Evolutionary conservation across 2,888 invertebrate species (phyloP), one percentile per base, ranked within the genome.

Genomic region (Tachina fera): DNA sequence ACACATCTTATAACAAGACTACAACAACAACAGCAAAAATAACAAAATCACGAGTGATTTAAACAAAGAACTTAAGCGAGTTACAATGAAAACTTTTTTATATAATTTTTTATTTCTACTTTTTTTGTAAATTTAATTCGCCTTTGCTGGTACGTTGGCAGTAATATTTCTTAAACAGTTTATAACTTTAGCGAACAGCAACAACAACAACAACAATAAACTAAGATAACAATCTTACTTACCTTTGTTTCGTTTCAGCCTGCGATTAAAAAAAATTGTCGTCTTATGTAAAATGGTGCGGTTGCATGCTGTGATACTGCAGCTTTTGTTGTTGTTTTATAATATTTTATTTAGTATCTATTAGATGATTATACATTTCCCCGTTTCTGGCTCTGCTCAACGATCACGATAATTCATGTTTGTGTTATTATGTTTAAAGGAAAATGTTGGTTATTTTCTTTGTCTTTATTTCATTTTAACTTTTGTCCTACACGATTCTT

Each of bases 401-500:
- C 60, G 78, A 75, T 75, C 78, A 76, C 76, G 79, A 86, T 61
- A 16, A 19, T 80, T 53, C 67, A 72, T 61, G 49, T 77, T 84
- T 79, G 61, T 68, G 43, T 74, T n/a, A n/a, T n/a, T n/a, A 67
- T 84, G 14, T 49, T 16, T 67, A 72, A 13, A 45, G 41, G 51
- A 49, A 49, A 74, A 58, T 78, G 58, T 67, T 53, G 43, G 72
- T 49, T 61, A 14, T 63, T 75, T 79, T 76, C 41, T 51, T 67
- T 75, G 22, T 53, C 47, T 82, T 70, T 68, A 39, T 45, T 72
- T 63, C 45, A 22, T 81, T 70, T 75, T 43, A 78, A 81, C 81
- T 77, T 70, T 81, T 81, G 75, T 76, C 79, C 83, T 72, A 79
- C 79, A 80, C 83, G 83, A 86, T 83, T 79, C 63, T 74, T 75